A percentile compares a stretch with the other conserved stretches of the same genome.
Evolutionary conservation across 2,888 invertebrate genomes (phyloP).

Genomic region (Idaea dimidiata): DNA sequence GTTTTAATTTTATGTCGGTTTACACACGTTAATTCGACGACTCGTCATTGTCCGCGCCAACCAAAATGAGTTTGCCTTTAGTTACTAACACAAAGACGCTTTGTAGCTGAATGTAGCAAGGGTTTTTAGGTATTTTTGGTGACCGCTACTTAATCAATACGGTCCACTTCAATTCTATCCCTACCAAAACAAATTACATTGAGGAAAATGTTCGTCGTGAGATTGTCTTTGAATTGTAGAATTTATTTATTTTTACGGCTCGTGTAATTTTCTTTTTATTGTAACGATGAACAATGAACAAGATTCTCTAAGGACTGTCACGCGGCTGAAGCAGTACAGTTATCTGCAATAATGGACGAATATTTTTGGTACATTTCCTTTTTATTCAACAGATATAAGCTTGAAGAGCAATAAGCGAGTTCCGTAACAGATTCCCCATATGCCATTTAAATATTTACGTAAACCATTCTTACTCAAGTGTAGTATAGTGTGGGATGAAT

Average conservation of each 20-base stretch:
- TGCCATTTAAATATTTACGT: constrained; percentile 3
- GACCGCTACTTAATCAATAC: constrained; percentile 2
- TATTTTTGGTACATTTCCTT: constrained; percentile 11
- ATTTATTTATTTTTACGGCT: constrained; percentile 29
- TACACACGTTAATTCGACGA: background rate
- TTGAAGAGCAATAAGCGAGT: constrained; percentile 3
- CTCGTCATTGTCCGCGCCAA: background rate
- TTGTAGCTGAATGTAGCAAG: background rate
- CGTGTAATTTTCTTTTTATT: constrained; percentile 31
- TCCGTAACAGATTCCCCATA: constrained; percentile 3
- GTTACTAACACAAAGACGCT: background rate
- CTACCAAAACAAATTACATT: constrained; percentile 22
- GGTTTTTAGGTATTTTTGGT: background rate
- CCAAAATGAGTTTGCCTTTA: background rate
- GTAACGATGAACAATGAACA: constrained; percentile 29
- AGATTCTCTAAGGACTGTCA: constrained; percentile 26
- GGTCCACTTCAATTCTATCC: constrained; percentile 13
- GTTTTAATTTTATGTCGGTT: background rate
- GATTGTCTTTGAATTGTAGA: constrained; percentile 26
- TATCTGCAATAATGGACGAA: constrained; percentile 13
- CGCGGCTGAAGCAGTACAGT: constrained; percentile 17
- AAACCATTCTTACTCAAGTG: constrained; percentile 2
- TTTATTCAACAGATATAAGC: constrained; percentile 3
- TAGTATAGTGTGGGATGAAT: background rate
- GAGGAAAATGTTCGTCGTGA: constrained; percentile 22